Base-by-base conservation (phyloP, 2,888 invertebrate species). In the Chirona hameri region DNA sequence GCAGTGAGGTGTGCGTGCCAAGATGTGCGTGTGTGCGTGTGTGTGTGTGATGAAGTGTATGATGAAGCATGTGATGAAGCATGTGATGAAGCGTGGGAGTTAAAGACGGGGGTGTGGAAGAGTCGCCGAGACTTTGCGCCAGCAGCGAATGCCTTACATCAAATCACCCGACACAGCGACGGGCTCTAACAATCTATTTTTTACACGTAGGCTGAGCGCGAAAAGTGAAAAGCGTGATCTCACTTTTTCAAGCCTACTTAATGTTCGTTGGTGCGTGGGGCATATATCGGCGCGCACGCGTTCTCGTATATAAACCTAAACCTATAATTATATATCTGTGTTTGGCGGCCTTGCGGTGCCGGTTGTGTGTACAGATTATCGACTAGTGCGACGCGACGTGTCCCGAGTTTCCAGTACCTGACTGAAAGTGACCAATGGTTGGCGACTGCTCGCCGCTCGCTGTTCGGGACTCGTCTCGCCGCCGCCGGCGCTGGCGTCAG, bases 211-310 rank as follows among this genome's bases (percentile, higher is more conserved):
- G 46, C 76, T 76, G 76, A 24, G 76, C 24, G 76, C 24, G 76
- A 76, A 76, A 76, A 76, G 76, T 76, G 76, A 76, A 39, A 21
- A 72, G 76, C 18, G 76, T 76, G 76, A 76, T 76, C 76, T 76
- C 76, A 76, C 76, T 39, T 76, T 76, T 39, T 76, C 76, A 46
- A 72, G 76, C 76, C 76, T 76, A 76, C 76, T 76, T 76, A 76
- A 76, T 46, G 76, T 27, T 76, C 46, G 76, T 76, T 76, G 76
- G 76, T 76, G 76, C 76, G 76, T 76, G 76, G 76, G 46, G 76
- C 39, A 24, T 76, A 24, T 76, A 46, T 76, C 46, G 18, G 76
- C 1, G 39, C 52, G 52, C 52, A 2, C 52, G 76, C 76, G 76
- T 76, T 76, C 39, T 76, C 76, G 76, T 76, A 76, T 46, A 76